Base-by-base conservation (phyloP, 2,888 invertebrate species). In the Heliconius ethilla region DNA sequence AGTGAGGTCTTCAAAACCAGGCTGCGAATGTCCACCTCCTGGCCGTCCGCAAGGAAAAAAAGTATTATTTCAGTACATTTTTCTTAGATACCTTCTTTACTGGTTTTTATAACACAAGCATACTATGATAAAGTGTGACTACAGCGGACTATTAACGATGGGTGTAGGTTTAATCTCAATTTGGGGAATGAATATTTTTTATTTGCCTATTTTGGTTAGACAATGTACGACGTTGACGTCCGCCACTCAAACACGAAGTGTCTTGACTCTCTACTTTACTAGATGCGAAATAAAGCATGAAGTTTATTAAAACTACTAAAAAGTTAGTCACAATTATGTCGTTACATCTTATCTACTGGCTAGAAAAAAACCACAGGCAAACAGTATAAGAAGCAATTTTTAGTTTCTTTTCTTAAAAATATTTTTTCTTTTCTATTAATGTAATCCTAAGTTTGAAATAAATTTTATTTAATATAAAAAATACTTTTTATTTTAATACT, bases 1-100 rank as follows among this genome's bases (percentile, higher is more conserved):
- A 3, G 80, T 84, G 2, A 86, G 91, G 13, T 88, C 91, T 13
- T 40, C 87, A 0, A 77, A 84, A 13, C 86, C 89, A 3, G 90
- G 90, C 0, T 94, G 94, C 81, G 66, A 67, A 3, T 94, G 94
- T 78, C 92, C 93, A 65, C 27, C 62, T 74, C 63, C 62, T 27
- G 74, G 63, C 18, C 74, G 62, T 45, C 59, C 72, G 3, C 29
- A 55, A 59, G 72, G 87, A 33, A 79, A 81, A 69, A 81, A 85
- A 81, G 91, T 90, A 87, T 78, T 37, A 15, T 59, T 25, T 69
- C 3, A 67, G 40, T 67, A 67, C 0, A 67, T 7, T 40, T 37
- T 67, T 67, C 0, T 62, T 13, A 5, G 10, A 63, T 59, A 59
- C 0, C 10, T 40, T 40, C 40, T 51, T 59, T 59, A 59, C 59